Base-by-base conservation (phyloP, 2,888 invertebrate species). In the Protonemura montana region DNA sequence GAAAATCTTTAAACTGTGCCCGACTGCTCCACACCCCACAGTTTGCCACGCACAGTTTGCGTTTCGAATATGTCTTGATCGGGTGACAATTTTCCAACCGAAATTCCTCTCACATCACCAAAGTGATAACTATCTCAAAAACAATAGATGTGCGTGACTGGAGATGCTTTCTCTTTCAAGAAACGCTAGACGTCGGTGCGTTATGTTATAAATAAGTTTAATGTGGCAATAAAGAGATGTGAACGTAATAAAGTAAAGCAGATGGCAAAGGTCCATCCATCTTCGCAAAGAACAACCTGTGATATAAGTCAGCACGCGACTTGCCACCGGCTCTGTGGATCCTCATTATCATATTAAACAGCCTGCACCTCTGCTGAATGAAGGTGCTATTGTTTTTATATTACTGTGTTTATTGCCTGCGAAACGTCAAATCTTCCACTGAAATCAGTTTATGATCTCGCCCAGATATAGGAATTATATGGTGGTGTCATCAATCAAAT, bases 141-240 rank as follows among this genome's bases (percentile, higher is more conserved):
- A 59, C 59, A 35, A 35, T 59, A 59, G 59, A 21, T 59, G 59
- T 59, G 59, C 59, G 59, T 59, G 59, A 10, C 59, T 59, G 59
- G 59, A 21, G 35, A 21, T 21, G 59, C 21, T 59, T 59, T 59
- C 35, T 21, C 16, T 59, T 21, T 59, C n/a, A 59, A 59, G 59
- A 59, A 59, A 59, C 59, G 59, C 59, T 21, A 10, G 59, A 59
- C 59, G 13, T 13, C 59, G 59, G 78, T 28, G 78, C 28, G 78
- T 78, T 78, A 78, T 78, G 81, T 30, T 81, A 30, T 81, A 81
- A 81, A 81, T 81, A 81, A 28, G 81, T 81, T 81, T 81, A 81
- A 81, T 30, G 81, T 29, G 81, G 29, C 30, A n/a, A 30, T 81
- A 81, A 81, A 81, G 81, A 81, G 81, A 28, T 81, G 81, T 81